These are phyloP conservation scores for Melolontha melolontha DNA, from an alignment of 2,888 invertebrate species.

Conservation along the genomic window DNA sequence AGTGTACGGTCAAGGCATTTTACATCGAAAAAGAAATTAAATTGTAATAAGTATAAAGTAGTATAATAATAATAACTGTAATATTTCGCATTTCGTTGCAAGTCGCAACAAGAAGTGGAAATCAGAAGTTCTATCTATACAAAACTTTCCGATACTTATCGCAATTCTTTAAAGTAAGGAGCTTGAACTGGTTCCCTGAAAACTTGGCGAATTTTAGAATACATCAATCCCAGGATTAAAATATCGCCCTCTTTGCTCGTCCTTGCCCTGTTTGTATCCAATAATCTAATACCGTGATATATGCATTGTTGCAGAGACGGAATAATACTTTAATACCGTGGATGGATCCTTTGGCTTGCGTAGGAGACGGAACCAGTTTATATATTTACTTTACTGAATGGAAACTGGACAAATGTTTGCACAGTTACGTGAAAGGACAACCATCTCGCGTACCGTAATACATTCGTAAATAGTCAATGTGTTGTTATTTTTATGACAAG, in stretches of 20 bases:
- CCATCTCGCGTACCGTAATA: not conserved
- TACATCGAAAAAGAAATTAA: no score
- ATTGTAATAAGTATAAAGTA: no score
- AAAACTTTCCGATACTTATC: conserved; percentile 35
- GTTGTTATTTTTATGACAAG: no score
- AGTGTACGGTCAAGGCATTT: no score
- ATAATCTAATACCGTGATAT: conserved; percentile 43
- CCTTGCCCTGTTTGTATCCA: conserved; percentile 34
- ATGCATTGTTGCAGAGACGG: conserved; percentile 40
- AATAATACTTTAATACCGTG: conserved; percentile 41
- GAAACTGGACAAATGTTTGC: conserved; percentile 39
- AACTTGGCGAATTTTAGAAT: conserved; percentile 27
- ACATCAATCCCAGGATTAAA: conserved; percentile 42
- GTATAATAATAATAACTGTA: no score
- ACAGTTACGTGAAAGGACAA: conserved; percentile 29
- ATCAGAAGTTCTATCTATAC: no score
- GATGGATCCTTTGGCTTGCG: conserved; percentile 35
- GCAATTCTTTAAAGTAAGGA: not conserved
- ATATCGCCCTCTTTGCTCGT: conserved; percentile 26
- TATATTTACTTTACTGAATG: conserved; percentile 41
- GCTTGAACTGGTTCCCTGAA: conserved; percentile 17
- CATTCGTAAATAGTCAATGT: no score
- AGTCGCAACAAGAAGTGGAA: not conserved
- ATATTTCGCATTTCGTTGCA: no score
- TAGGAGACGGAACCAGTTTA: conserved; percentile 31